Conservation (phyloP, 2,113 vertebrate species). For the Dolichotis patagonum region DNA sequence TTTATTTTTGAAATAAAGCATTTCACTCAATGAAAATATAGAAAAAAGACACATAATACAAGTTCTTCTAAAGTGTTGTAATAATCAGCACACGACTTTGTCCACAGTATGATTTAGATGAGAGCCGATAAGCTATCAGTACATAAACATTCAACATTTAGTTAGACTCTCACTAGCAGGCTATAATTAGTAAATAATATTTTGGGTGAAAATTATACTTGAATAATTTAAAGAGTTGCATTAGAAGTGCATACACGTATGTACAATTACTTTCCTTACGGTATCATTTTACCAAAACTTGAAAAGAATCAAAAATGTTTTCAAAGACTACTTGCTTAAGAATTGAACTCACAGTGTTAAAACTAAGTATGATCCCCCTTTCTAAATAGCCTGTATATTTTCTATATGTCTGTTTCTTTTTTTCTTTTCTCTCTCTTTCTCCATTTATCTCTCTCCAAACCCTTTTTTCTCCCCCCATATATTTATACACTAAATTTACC, state of each 20-base stretch:
- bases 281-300: neutral
- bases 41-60: neutral
- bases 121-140: neutral
- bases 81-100: neutral
- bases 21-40: neutral
- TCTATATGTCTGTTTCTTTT: neutral
- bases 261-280: neutral
- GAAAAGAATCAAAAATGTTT: neutral
- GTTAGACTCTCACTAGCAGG: neutral
- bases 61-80: neutral
- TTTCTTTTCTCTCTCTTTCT: neutral
- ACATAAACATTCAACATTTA: neutral
- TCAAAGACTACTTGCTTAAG: neutral
- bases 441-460: no score
- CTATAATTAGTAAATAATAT: neutral
- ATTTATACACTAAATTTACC: neutral
- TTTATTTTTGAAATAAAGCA: constrained; percentile 1
- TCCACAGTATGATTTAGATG: neutral
- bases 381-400: neutral
- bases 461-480: neutral
- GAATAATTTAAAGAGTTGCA: neutral
- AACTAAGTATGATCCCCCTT: neutral
- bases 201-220: neutral
- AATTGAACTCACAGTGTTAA: neutral
- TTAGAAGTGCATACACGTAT: neutral